These are phyloP conservation scores for Amblyopsis hoosieri DNA, from an alignment of 2,797 vertebrate species.

Conservation along the genomic window DNA sequence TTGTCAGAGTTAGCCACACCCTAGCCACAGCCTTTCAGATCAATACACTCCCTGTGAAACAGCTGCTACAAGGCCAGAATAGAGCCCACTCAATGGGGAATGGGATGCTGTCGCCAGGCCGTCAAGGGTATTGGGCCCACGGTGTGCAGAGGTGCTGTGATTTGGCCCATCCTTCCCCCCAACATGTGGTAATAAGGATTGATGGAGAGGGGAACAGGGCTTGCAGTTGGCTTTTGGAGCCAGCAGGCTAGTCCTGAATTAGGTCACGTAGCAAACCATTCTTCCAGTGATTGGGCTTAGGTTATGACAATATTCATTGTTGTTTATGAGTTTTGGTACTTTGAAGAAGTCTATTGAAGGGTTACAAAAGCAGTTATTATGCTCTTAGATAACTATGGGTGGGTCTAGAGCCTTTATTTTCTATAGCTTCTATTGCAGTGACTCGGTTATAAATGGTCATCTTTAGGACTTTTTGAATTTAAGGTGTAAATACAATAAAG, in stretches of 20 bases:
- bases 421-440: too few species aligned
- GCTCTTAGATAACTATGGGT: too few species aligned
- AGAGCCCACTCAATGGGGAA: conserved; percentile 32
- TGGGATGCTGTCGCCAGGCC: conserved; percentile 38
- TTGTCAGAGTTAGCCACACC: background rate
- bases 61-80: conserved; percentile 25
- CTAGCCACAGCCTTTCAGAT: conserved; percentile 18
- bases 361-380: too few species aligned
- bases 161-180: conserved; percentile 19
- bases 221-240: conserved; percentile 43
- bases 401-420: too few species aligned
- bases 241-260: conserved; percentile 21
- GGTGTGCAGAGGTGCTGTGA: conserved; percentile 27
- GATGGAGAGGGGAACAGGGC: conserved; percentile 42
- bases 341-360: too few species aligned
- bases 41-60: conserved; percentile 24
- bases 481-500: too few species aligned
- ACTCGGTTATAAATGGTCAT: too few species aligned
- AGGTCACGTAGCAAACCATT: conserved; percentile 5
- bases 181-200: conserved; percentile 42
- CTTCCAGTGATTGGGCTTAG: too few species aligned
- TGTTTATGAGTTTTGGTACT: too few species aligned
- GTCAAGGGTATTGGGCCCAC: conserved; percentile 43
- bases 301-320: too few species aligned
- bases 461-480: too few species aligned